phyloP scores from a whole-genome alignment of 2,797 vertebrate species.

The Sphaeramia orbicularis region DNA sequence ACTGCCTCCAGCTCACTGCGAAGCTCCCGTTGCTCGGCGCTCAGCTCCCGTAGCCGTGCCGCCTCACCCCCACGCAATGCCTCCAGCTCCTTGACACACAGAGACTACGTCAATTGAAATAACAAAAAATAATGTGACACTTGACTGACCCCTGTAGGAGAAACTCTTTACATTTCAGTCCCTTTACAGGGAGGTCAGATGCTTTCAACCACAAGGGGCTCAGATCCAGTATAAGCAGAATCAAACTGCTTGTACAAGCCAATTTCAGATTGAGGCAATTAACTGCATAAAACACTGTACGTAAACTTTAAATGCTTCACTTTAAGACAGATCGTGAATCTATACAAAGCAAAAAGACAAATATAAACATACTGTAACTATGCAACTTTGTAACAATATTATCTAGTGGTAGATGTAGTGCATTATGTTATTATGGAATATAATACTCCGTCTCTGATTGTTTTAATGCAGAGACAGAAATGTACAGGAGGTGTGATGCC shows the following conservation, averaged over 20 bases:
- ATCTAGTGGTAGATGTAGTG: not conserved
- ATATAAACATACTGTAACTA: too few relatives aligned
- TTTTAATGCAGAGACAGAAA: constrained; percentile 1
- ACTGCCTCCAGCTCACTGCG: constrained; percentile 94
- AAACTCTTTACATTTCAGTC: constrained; percentile 19
- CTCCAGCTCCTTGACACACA: constrained; percentile 91
- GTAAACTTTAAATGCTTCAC: constrained; percentile 3
- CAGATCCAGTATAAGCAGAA: not conserved
- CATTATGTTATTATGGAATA: too few relatives aligned
- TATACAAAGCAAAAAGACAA: constrained; percentile 1
- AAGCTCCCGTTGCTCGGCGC: constrained; percentile 93
- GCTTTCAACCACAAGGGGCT: constrained; percentile 4
- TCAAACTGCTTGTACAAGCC: not conserved
- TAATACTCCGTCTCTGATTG: too few relatives aligned
- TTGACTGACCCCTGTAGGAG: constrained; percentile 19
- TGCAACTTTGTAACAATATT: not conserved
- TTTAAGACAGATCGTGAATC: not conserved
- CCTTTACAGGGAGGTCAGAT: constrained; percentile 19
- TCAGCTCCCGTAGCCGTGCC: constrained; percentile 90
- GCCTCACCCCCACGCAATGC: constrained; percentile 92
- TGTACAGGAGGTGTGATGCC: not conserved
- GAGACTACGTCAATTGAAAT: constrained; percentile 33
- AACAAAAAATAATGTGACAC: constrained; percentile 23
- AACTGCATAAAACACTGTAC: constrained; percentile 1
- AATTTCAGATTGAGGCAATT: constrained; percentile 3